Conservation (phyloP, 2,797 vertebrate genomes). For the Lepilemur septentrionalis region DNA sequence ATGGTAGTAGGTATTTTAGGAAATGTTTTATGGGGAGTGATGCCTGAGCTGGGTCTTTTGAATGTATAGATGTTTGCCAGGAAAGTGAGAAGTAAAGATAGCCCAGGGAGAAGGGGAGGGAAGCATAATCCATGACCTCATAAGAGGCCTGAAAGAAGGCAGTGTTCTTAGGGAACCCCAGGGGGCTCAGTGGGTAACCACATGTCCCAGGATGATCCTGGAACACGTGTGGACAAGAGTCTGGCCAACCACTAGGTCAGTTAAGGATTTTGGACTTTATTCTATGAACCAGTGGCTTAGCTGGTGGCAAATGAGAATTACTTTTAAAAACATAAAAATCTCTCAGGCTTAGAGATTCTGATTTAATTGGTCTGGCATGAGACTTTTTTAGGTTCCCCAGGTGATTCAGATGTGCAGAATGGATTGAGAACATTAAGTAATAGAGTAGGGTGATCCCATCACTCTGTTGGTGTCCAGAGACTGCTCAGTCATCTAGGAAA, state of each 20-base stretch:
- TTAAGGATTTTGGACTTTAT: background rate
- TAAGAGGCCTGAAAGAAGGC: background rate
- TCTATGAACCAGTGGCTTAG: background rate
- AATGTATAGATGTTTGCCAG: background rate
- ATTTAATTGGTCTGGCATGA: background rate
- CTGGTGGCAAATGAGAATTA: background rate
- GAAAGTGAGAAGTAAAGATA: background rate
- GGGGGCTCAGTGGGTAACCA: background rate
- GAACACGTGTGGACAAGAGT: background rate
- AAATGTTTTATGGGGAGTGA: background rate
- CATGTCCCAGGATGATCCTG: too few relatives aligned
- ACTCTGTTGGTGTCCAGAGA: background rate
- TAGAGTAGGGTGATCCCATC: background rate
- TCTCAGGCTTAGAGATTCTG: background rate
- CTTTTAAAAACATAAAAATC: background rate
- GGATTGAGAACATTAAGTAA: background rate
- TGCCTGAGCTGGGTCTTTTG: background rate
- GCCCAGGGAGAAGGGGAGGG: background rate
- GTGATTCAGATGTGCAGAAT: background rate
- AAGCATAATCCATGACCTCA: background rate
- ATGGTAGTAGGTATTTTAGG: background rate
- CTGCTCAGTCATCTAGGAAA: background rate
- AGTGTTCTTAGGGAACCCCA: background rate
- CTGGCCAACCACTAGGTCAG: background rate
- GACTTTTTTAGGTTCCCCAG: background rate